Base-by-base conservation (phyloP, 2,888 invertebrate species). In the Epistrophella euchroma region DNA sequence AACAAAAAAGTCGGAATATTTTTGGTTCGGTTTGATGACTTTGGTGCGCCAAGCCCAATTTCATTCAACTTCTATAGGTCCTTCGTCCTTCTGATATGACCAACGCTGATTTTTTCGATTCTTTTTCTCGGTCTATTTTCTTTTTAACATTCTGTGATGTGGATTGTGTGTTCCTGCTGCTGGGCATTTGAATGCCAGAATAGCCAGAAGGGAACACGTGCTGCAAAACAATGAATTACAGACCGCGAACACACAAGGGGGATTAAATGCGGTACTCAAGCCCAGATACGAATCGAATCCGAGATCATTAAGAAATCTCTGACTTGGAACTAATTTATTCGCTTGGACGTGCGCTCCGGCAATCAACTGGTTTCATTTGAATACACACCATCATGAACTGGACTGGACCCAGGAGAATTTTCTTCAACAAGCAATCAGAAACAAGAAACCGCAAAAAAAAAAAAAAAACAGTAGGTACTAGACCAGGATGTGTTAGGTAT, bases 271-370 rank as follows among this genome's bases (percentile, higher is more conserved):
- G 81, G 85, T 50, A 77, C 81, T 85, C 85, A 52, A 78, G 55
- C 43, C 76, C 81, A 85, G 85, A 82, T 82, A 86, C 82, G 77
- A 82, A 86, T 86, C 86, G 82, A 82, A 86, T 86, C 56, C 75
- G 60, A 84, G 88, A 88, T 88, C 88, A 88, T 88, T 88, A 88
- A 72, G 89, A 85, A 87, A 85, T 88, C 88, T 73, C 86, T 89
- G 89, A 87, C 68, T 85, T 88, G 89, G 88, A 89, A 89, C 88
- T 89, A 89, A 90, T 89, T 89, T 88, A 89, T 88, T 88, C 88
- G 85, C 84, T 84, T 81, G 82, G 85, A 86, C 87, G 83, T 83
- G 87, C 68, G 81, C 79, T 75, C 72, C 75, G 79, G 78, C 87
- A 87, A 87, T 87, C 83, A 87, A 83, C 87, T 87, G 87, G 87